phyloP scores from a whole-genome alignment of 1,140 invertebrate genomes.

The Lucilia sericata region DNA sequence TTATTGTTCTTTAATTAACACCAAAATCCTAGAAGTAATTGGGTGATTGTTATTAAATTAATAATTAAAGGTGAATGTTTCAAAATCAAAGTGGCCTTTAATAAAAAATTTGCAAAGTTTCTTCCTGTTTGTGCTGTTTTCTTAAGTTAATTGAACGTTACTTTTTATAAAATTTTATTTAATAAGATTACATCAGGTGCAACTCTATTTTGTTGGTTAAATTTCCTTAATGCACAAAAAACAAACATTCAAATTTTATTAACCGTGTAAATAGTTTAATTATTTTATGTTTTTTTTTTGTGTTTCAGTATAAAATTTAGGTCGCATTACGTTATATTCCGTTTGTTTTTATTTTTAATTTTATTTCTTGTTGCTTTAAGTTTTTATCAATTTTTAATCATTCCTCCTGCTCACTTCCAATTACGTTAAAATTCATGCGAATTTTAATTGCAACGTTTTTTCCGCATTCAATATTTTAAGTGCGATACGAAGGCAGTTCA shows the following conservation, averaged over 20 bases:
- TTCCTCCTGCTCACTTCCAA: background rate
- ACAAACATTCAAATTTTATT: background rate
- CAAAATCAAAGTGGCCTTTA: too few relatives aligned
- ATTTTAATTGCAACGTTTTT: too few relatives aligned
- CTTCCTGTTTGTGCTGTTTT: too few relatives aligned
- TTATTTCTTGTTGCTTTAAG: background rate
- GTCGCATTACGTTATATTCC: conserved; percentile 1
- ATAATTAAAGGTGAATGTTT: too few relatives aligned
- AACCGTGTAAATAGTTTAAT: background rate
- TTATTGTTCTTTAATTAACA: conserved; percentile 8
- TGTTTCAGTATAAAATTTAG: background rate
- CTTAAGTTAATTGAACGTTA: too few relatives aligned
- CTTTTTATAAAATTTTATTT: too few relatives aligned
- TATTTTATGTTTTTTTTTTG: conserved; percentile 7
- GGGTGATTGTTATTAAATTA: too few relatives aligned
- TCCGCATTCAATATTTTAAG: too few relatives aligned
- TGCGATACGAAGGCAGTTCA: too few relatives aligned
- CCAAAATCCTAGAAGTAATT: too few relatives aligned
- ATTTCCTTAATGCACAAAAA: background rate
- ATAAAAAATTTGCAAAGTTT: too few relatives aligned
- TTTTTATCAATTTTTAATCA: background rate
- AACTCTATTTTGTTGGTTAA: background rate
- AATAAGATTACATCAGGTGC: background rate
- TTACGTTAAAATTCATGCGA: too few relatives aligned
- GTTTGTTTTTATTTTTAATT: background rate